These are phyloP conservation scores for Ellobium chinense DNA, from an alignment of 2,888 invertebrate genomes.

Conservation along the genomic window DNA sequence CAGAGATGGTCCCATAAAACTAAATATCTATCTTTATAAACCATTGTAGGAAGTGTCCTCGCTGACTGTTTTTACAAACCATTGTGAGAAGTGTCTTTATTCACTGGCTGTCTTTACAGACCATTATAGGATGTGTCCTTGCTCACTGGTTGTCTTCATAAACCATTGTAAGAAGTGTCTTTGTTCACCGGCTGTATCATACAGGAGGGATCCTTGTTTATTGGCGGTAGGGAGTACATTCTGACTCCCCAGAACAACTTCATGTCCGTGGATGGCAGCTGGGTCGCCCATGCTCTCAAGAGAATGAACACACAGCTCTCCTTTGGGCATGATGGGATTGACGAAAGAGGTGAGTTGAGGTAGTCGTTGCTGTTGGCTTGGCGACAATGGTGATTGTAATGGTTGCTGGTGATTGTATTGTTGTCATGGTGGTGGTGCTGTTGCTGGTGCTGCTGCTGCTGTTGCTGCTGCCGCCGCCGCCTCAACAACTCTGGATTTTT, in stretches of 20 bases:
- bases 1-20: too few relatives aligned
- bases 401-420: too few relatives aligned
- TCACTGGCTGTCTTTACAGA: too few relatives aligned
- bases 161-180: too few relatives aligned
- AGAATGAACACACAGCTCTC: not conserved
- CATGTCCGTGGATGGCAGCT: not conserved
- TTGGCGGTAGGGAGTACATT: not conserved
- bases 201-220: slow-evolving; percentile 1
- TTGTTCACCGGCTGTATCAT: too few relatives aligned
- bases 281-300: slow-evolving; percentile 1
- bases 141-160: too few relatives aligned
- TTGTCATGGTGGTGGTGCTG: not conserved
- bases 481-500: not conserved
- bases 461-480: not conserved
- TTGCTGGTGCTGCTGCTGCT: not conserved
- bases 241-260: not conserved
- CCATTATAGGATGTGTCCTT: too few relatives aligned
- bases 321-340: slow-evolving; percentile 3
- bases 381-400: not conserved
- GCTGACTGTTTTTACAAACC: too few relatives aligned
- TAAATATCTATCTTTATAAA: too few relatives aligned
- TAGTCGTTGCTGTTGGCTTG: not conserved
- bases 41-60: too few relatives aligned
- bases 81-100: too few relatives aligned
- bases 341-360: not conserved